Evolutionary conservation across 1,140 invertebrate genomes (phyloP), one percentile per base, ranked within the genome.

Genomic region (Cryptotermes secundus): DNA sequence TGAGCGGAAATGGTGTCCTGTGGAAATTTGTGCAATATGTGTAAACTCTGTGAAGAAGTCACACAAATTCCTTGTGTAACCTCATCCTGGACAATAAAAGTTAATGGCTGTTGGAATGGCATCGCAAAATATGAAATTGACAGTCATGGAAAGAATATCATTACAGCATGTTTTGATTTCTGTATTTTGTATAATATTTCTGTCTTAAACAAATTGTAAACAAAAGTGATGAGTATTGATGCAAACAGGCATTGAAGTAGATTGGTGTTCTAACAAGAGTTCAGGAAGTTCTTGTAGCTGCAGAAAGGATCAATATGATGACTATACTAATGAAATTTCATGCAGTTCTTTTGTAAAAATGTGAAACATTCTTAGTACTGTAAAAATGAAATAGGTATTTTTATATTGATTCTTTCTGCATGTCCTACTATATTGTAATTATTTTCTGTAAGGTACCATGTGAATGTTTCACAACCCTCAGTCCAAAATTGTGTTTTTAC

Each of bases 181-280:
- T 72, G 59, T 72, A 72, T 72, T 72, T 72, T 72, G 59, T 72
- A n/a, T 72, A 31, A 59, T 42, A 42, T 59, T n/a, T 72, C n/a
- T 72, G 59, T 72, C 59, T 72, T 72, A 72, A 22, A 19, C 45
- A 49, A 31, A 72, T 72, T 72, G 59, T 72, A 72, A 72, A 72
- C 59, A 26, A 72, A 72, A 72, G n/a, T 72, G 59, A 72, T 72
- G 59, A 72, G 59, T 72, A 72, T 72, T 72, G 59, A 72, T 72
- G 59, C 59, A 72, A 72, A 72, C 59, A 72, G 59, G 59, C 59
- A 72, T 72, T 72, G 59, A 72, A 14, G 59, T 72, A 72, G 59
- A 31, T 7, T 72, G 59, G n/a, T 72, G 31, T 31, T n/a, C n/a
- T n/a, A n/a, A 7, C 31, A 72, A 72, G 26, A 72, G 59, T n/a